Conservation (phyloP, 2,888 invertebrate genomes). For the Pandemis corylana region DNA sequence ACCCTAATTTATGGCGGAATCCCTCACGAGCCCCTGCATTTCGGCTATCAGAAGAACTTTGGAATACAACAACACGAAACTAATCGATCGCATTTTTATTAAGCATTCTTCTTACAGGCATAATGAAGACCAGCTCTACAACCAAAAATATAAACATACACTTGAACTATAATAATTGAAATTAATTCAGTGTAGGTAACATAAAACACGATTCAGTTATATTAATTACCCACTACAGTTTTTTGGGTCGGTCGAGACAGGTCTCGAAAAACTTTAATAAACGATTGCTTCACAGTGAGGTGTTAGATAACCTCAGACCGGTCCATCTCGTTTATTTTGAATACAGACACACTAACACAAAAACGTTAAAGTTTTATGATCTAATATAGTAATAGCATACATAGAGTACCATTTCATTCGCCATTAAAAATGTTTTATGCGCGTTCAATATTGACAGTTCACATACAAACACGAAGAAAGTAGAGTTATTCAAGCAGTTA, state of each 20-base stretch:
- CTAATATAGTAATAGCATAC: not conserved
- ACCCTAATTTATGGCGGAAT: not conserved
- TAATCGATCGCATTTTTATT: no score
- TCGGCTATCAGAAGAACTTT: no score
- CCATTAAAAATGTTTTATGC: not conserved
- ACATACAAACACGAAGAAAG: slow-evolving; percentile 28
- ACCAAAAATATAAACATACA: not conserved
- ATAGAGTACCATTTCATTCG: slow-evolving; percentile 1
- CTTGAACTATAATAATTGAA: not conserved
- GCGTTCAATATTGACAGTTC: slow-evolving; percentile 28
- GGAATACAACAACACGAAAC: no score
- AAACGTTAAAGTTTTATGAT: slow-evolving; percentile 7
- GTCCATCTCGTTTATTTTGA: slow-evolving; percentile 7
- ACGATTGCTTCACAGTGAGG: slow-evolving; percentile 30
- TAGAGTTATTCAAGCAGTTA: slow-evolving; percentile 35
- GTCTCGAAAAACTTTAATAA: slow-evolving; percentile 26
- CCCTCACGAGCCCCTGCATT: not conserved
- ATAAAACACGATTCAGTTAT: slow-evolving; percentile 20
- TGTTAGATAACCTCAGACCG: slow-evolving; percentile 35
- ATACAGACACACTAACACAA: slow-evolving; percentile 33
- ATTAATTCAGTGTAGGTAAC: slow-evolving; percentile 1
- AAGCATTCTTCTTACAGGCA: no score
- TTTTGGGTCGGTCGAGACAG: slow-evolving; percentile 31
- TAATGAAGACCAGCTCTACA: not conserved
- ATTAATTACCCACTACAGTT: slow-evolving; percentile 22